Base-by-base conservation (phyloP, 2,113 vertebrate species). In the Melanerpes aurifrons region DNA sequence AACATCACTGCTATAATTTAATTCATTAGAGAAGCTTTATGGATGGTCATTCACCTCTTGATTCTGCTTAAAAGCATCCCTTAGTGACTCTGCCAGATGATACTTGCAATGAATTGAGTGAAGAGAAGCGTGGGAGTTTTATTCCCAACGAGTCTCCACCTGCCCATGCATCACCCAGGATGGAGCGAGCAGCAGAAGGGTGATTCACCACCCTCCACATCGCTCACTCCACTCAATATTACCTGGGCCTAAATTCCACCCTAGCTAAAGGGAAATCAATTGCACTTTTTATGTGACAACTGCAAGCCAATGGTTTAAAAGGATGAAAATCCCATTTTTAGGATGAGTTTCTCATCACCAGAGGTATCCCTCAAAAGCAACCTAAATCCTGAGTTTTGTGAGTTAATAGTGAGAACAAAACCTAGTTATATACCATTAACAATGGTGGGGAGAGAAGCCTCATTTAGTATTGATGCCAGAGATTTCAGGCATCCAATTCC, bases 181-280 rank as follows among this genome's bases (percentile, higher is more conserved):
- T 2, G 18, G 53, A 95, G 57, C 1, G 16, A 56, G 54, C 48
- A n/a, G 8, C 3, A 25, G 87, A 80, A 56, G n/a, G 24, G 63
- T 48, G 90, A 92, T 79, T 87, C 89, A 66, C 16, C 37, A 21
- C 37, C 2, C 24, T 68, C 58, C 58, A 32, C 78, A 76, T 79
- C 7, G 1, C 81, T 95, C 84, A 75, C 63, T 48, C 59, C 10
- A 9, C 40, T 94, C 84, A 2, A 32, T 47, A 29, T 2, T 43
- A 62, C 32, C 53, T 47, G 10, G 89, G 29, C 87, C 91, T 13
- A 82, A 87, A 87, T 87, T 61, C 54, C 63, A 91, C 76, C 62
- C 31, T 12, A 62, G 68, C 68, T 94, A 92, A 95, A 87, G 48
- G 61, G 71, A 95, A 92, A 87, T 87, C 93, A 95, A 85, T 87